Conservation (phyloP, 2,797 vertebrate species). For the Tapirus indicus region DNA sequence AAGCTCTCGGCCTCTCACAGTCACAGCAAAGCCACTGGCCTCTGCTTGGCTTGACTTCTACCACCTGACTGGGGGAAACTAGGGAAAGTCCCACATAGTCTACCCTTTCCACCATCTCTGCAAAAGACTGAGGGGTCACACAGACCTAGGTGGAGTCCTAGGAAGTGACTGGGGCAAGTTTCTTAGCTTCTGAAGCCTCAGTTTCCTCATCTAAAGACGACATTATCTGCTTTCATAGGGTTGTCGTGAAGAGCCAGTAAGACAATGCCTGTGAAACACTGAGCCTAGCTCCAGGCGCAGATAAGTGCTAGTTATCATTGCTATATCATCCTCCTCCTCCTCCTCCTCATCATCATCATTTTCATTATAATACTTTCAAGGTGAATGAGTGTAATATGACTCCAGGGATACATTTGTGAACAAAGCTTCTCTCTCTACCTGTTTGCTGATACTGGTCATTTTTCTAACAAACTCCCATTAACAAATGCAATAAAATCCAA, state of each 20-base stretch:
- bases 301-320: not conserved
- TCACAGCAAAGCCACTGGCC: not conserved
- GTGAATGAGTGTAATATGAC: slow-evolving; percentile 36
- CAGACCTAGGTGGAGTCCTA: not conserved
- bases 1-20: not conserved
- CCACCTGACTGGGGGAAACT: too few species aligned
- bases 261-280: not conserved
- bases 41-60: not conserved
- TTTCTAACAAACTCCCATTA: slow-evolving; percentile 49
- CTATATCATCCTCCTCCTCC: not conserved
- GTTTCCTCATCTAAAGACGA: slow-evolving; percentile 31
- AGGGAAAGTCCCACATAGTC: not conserved
- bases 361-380: slow-evolving; percentile 46
- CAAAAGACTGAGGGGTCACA: not conserved
- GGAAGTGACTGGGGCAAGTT: not conserved
- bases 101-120: not conserved
- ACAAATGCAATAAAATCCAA: slow-evolving; percentile 50
- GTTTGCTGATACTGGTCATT: slow-evolving; percentile 50
- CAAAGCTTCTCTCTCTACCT: slow-evolving; percentile 41
- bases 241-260: not conserved
- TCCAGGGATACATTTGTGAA: not conserved
- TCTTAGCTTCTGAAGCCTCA: not conserved
- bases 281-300: not conserved
- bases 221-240: not conserved
- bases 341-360: not conserved